Base-by-base conservation (phyloP, 1,140 invertebrate species). In the Liolophura sinensis region DNA sequence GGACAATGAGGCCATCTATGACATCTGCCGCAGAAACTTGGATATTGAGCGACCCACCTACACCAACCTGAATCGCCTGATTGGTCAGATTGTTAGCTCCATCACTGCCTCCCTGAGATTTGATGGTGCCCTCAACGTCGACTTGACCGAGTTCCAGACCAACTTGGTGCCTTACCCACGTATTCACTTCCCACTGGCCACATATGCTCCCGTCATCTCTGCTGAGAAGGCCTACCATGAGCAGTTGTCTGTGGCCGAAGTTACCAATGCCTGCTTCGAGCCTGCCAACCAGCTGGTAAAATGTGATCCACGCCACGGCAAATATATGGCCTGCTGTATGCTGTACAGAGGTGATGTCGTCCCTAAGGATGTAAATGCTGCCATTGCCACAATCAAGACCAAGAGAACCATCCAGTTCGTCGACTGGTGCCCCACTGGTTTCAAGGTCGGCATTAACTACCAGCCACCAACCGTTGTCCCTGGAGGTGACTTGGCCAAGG, bases 271-370 rank as follows among this genome's bases (percentile, higher is more conserved):
- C 18, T 92, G 92, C 83, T 93, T 94, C 84, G 92, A 93, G 79
- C 90, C 91, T 27, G 89, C 90, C 73, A 94, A 93, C 86, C 92
- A 93, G 87, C 93, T 94, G 92, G 92, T 94, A 16, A 94, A 94
- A 83, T 94, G 93, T 82, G 92, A 94, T 82, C 92, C 92, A 47
- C 87, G 92, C 73, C 90, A 92, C 82, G 92, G 92, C 65, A 94
- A 94, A 79, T 94, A 93, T 87, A 94, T 94, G 92, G 91, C 92
- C 14, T 73, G 78, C 49, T 80, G 78, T 67, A 70, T 80, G 68
- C 63, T 80, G 49, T 80, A 77, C 67, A 60, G 78, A 52, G 78
- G 78, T 40, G 78, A 80, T 64, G 77, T 79, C 47, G 78, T 87
- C 20, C 86, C 92, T 22, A 68, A 62, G 52, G 70, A 65, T 62